phyloP scores from a whole-genome alignment of 2,113 vertebrate genomes.

The Cryptomyrus ogoouensis region DNA sequence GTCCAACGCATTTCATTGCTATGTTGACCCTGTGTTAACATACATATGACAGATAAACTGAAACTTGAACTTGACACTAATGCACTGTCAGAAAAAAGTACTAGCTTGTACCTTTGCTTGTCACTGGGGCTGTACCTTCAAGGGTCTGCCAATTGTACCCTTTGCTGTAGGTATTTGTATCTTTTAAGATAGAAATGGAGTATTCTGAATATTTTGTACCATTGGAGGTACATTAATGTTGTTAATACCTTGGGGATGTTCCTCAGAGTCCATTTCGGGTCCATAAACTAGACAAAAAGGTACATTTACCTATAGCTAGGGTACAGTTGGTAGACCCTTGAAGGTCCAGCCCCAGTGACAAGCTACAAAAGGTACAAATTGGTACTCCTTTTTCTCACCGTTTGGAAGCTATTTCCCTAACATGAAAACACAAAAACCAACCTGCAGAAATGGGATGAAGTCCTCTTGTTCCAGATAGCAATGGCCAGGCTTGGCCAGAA shows the following conservation, averaged over 20 bases:
- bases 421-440: constrained; percentile 41
- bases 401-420: neutral
- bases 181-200: neutral
- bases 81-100: neutral
- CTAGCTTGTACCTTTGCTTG: neutral
- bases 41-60: no score
- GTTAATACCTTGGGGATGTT: neutral
- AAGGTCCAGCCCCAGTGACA: neutral
- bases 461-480: constrained; percentile 91
- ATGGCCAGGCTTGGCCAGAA: constrained; percentile 81
- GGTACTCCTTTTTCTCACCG: neutral
- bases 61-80: neutral
- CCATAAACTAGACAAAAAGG: neutral
- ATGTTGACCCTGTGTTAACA: no score
- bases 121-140: no score
- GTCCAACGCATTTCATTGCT: no score
- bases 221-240: neutral
- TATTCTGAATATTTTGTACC: neutral
- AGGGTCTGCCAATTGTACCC: neutral
- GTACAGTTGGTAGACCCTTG: neutral
- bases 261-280: neutral
- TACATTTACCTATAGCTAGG: neutral
- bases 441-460: constrained; percentile 93
- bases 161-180: neutral
- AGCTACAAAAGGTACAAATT: neutral